These are phyloP conservation scores for Scophthalmus maximus DNA, from an alignment of 2,113 vertebrate species.

Conservation along the genomic window DNA sequence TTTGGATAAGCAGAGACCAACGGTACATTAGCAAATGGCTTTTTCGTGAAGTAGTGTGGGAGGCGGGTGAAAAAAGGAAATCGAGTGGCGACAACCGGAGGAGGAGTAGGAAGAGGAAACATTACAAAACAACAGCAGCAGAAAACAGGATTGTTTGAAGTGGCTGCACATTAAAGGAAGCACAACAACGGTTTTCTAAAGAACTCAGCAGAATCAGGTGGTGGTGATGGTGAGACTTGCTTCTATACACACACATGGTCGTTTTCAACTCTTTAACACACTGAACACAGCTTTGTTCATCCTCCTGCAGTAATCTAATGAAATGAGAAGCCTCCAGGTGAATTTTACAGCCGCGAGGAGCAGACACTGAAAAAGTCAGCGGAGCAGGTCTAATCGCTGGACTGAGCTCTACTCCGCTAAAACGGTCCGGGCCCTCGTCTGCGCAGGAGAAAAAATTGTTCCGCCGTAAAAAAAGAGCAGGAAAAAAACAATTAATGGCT, in stretches of 20 bases:
- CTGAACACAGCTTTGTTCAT: background rate
- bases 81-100: background rate
- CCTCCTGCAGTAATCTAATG: background rate
- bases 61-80: constrained; percentile 22
- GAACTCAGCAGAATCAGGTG: background rate
- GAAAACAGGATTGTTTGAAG: constrained; percentile 24
- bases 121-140: background rate
- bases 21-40: constrained; percentile 1
- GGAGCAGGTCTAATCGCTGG: constrained; percentile 30
- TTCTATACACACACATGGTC: too few relatives aligned
- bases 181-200: constrained; percentile 1
- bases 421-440: background rate
- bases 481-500: constrained; percentile 36
- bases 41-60: constrained; percentile 9
- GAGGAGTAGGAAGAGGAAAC: constrained; percentile 20
- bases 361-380: constrained; percentile 13
- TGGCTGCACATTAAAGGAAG: constrained; percentile 17
- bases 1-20: constrained; percentile 71
- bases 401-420: constrained; percentile 24
- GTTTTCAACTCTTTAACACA: background rate
- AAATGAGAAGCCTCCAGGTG: constrained; percentile 29
- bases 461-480: constrained; percentile 4
- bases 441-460: background rate
- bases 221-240: background rate
- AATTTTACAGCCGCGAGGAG: constrained; percentile 32